These are phyloP conservation scores for Eledona agricola DNA, from an alignment of 2,888 invertebrate species.

Conservation along the genomic window DNA sequence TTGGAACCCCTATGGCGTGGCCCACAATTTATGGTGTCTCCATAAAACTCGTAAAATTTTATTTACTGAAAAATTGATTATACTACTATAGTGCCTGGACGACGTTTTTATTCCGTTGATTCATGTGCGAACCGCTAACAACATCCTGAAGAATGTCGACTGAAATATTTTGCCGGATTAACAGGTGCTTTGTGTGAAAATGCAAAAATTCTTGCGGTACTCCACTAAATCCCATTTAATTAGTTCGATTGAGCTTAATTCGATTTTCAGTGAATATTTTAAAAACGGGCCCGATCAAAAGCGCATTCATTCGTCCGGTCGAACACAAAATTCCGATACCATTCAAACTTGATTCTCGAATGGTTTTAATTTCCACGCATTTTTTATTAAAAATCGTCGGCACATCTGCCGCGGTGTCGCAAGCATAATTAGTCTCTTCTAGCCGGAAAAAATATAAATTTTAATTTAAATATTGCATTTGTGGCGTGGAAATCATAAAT, in stretches of 20 bases:
- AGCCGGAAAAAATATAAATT: conserved; percentile 20
- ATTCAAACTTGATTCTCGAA: conserved; percentile 17
- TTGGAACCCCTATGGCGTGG: conserved; percentile 8
- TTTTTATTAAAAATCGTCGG: no score
- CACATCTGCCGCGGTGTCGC: no score
- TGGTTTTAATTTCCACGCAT: conserved; percentile 9
- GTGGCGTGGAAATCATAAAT: conserved; percentile 8
- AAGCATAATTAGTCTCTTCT: conserved; percentile 22
- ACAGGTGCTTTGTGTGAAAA: conserved; percentile 5
- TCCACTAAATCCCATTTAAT: conserved; percentile 7
- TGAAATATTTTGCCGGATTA: conserved; percentile 4
- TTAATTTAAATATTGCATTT: conserved; percentile 13
- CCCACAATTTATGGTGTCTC: conserved; percentile 14
- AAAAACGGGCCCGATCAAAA: conserved; percentile 14
- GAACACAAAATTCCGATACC: conserved; percentile 23
- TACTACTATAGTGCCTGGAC: conserved; percentile 13
- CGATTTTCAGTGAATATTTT: conserved; percentile 25
- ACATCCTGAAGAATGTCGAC: no score
- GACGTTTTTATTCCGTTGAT: conserved; percentile 19
- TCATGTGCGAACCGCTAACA: conserved; percentile 18
- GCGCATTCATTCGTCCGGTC: conserved; percentile 20
- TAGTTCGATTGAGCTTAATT: conserved; percentile 23
- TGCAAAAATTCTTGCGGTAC: neutral
- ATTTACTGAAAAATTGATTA: conserved; percentile 28
- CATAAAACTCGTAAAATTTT: conserved; percentile 23